Conservation (phyloP, 2,888 invertebrate genomes). For the Lymantria monacha region DNA sequence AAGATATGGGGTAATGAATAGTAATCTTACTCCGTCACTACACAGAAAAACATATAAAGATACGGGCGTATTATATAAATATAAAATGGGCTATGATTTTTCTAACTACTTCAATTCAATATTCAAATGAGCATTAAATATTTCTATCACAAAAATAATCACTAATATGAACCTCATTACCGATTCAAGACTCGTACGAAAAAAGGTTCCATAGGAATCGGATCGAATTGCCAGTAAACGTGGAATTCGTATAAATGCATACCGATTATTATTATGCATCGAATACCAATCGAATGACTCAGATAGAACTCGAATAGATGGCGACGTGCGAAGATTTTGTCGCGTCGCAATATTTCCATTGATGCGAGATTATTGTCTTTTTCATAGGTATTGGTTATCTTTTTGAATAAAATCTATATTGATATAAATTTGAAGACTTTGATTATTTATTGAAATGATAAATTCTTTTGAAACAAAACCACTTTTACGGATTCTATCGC, state of each 20-base stretch:
- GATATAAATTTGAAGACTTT: too few relatives aligned
- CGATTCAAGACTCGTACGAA: slow-evolving; percentile 53
- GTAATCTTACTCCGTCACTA: too few relatives aligned
- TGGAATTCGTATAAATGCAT: slow-evolving; percentile 65
- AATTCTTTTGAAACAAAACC: too few relatives aligned
- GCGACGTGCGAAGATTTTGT: slow-evolving; percentile 47
- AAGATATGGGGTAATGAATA: too few relatives aligned
- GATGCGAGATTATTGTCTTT: slow-evolving; percentile 29
- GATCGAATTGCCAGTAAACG: slow-evolving; percentile 42
- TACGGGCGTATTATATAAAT: too few relatives aligned
- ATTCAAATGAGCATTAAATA: slow-evolving; percentile 22
- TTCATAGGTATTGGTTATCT: background rate
- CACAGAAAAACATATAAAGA: too few relatives aligned
- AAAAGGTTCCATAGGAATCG: slow-evolving; percentile 55
- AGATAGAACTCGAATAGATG: slow-evolving; percentile 28
- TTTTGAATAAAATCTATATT: background rate
- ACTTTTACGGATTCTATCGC: too few relatives aligned
- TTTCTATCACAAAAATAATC: slow-evolving; percentile 30
- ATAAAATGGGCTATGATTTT: background rate
- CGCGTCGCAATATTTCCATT: slow-evolving; percentile 37
- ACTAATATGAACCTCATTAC: slow-evolving; percentile 31
- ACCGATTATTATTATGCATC: slow-evolving; percentile 64
- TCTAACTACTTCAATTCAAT: background rate
- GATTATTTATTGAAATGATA: too few relatives aligned
- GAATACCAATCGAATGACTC: slow-evolving; percentile 49